These are phyloP conservation scores for Drosophila subpulchrella DNA, from an alignment of 1,140 invertebrate species.

Conservation along the genomic window DNA sequence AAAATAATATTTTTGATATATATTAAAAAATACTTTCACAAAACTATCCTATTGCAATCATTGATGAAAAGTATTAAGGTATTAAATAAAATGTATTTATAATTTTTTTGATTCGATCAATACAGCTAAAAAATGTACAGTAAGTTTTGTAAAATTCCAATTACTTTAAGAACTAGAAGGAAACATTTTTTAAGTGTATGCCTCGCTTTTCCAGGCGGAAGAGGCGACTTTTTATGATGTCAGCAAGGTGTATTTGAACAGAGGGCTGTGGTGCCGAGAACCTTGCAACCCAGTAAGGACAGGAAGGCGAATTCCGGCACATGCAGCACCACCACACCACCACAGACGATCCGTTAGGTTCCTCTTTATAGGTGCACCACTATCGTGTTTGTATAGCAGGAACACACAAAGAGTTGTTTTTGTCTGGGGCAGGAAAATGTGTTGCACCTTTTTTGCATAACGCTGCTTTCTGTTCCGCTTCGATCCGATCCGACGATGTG, in stretches of 20 bases:
- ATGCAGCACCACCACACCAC: slow-evolving; percentile 38
- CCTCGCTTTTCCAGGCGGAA: slow-evolving; percentile 72
- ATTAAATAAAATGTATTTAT: no score
- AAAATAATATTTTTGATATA: neutral
- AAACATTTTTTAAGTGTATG: neutral
- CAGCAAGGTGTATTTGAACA: slow-evolving; percentile 79
- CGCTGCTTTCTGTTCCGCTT: slow-evolving; percentile 50
- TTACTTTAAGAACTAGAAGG: neutral
- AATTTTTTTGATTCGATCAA: no score
- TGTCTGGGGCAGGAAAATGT: slow-evolving; percentile 65
- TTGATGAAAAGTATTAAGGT: no score
- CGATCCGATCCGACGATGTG: slow-evolving; percentile 16
- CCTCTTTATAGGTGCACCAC: slow-evolving; percentile 19
- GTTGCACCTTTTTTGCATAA: slow-evolving; percentile 81
- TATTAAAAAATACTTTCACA: no score
- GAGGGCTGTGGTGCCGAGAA: slow-evolving; percentile 27
- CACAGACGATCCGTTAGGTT: slow-evolving; percentile 61
- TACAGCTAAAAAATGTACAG: no score
- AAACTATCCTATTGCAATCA: no score
- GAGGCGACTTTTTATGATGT: slow-evolving; percentile 28
- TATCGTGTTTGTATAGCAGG: slow-evolving; percentile 54
- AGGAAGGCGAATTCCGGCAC: slow-evolving; percentile 62
- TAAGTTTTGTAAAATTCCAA: no score
- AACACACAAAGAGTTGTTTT: slow-evolving; percentile 79
- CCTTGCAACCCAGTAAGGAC: slow-evolving; percentile 32